Conservation (phyloP, 1,140 invertebrate species). For the Myzus persicae region DNA sequence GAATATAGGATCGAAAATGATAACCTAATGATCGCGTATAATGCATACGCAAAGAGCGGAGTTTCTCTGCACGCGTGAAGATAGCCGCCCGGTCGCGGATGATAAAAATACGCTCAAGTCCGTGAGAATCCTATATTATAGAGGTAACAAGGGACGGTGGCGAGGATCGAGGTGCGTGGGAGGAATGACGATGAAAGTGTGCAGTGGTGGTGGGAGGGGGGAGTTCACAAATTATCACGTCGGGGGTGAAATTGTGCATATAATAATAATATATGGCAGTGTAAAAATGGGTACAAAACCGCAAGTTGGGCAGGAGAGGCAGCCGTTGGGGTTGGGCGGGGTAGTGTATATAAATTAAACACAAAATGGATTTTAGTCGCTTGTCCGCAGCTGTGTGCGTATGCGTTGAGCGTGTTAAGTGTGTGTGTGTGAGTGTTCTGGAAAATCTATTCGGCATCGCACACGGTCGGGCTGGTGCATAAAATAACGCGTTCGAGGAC, state of each 20-base stretch:
- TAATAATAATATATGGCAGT: too few species aligned
- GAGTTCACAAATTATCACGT: neutral
- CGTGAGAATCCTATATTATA: too few species aligned
- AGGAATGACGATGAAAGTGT: neutral
- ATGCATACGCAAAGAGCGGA: neutral
- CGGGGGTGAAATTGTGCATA: neutral
- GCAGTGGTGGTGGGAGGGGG: too few species aligned
- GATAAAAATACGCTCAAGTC: too few species aligned
- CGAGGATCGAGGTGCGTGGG: neutral
- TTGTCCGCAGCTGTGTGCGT: neutral
- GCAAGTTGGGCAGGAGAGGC: too few species aligned
- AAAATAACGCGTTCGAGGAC: neutral
- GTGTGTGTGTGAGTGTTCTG: neutral
- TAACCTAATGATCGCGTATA: too few species aligned
- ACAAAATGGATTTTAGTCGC: slow-evolving; percentile 9
- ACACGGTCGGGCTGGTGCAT: neutral
- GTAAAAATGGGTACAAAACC: neutral
- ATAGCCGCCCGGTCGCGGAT: neutral
- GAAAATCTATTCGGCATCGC: neutral
- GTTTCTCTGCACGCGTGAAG: neutral
- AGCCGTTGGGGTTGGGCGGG: neutral
- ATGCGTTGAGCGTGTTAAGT: neutral
- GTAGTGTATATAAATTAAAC: neutral
- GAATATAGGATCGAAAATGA: too few species aligned
- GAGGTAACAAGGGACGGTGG: too few species aligned